These are phyloP conservation scores for rabbit (Oryctolagus cuniculus) DNA, from an alignment of 2,113 vertebrate genomes.

Conservation along the genomic window DNA sequence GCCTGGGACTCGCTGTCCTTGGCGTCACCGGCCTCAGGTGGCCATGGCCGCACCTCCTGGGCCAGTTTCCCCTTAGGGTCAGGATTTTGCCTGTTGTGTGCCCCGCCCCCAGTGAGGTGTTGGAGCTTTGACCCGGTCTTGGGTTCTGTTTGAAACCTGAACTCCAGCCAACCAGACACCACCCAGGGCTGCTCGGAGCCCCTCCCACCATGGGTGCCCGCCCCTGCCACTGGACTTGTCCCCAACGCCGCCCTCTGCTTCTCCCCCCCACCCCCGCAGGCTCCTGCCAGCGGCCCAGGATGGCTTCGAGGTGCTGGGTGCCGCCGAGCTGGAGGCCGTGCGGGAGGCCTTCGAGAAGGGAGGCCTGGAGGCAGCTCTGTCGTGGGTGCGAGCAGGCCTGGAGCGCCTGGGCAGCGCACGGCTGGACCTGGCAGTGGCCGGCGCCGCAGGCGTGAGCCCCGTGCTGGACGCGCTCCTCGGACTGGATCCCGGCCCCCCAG, in stretches of 20 bases:
- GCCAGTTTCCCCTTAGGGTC: not conserved
- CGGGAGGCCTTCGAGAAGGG: slow-evolving; percentile 84
- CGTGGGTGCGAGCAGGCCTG: slow-evolving; percentile 82
- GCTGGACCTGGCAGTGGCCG: slow-evolving; percentile 80
- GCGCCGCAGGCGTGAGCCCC: slow-evolving; percentile 64
- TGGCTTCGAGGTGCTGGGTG: slow-evolving; percentile 84
- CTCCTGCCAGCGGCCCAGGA: slow-evolving; percentile 77
- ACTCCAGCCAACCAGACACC: not conserved
- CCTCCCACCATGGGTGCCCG: not conserved
- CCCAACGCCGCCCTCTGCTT: not conserved
- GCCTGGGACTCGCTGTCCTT: not conserved
- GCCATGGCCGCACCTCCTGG: not conserved
- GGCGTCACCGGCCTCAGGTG: not conserved
- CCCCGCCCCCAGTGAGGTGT: not conserved
- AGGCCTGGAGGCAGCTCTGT: slow-evolving; percentile 84
- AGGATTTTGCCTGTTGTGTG: not conserved
- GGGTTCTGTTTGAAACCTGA: not conserved
- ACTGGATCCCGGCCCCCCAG: slow-evolving; percentile 74
- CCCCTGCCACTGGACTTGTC: not conserved
- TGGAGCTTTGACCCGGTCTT: too few species aligned
- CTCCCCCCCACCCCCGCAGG: slow-evolving; percentile 53
- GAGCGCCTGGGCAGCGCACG: slow-evolving; percentile 82
- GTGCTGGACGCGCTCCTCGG: slow-evolving; percentile 85
- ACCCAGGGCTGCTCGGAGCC: not conserved
- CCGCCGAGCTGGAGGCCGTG: slow-evolving; percentile 83